Base-by-base conservation (phyloP, 1,140 invertebrate genomes). In the Cepaea nemoralis region DNA sequence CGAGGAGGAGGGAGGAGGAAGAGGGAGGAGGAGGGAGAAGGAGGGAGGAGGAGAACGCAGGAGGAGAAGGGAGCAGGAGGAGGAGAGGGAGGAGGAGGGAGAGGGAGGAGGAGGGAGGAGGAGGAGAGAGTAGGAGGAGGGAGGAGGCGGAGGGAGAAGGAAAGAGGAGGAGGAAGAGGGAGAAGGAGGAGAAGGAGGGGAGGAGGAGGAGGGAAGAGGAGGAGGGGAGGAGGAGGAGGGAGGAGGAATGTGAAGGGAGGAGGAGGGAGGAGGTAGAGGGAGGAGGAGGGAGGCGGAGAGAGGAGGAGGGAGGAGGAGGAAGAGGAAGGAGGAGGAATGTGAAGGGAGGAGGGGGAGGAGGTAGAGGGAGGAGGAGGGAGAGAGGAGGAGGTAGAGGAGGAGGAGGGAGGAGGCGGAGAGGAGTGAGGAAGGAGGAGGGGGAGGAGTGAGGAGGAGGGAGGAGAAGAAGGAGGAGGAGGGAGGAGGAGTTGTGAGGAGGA, bases 241-340 rank as follows among this genome's bases (percentile, higher is more conserved):
- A 55, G 50, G n/a, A n/a, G n/a, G n/a, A n/a, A n/a, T n/a, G n/a
- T n/a, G n/a, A n/a, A n/a, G n/a, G n/a, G n/a, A n/a, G n/a, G n/a
- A n/a, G n/a, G n/a, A n/a, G n/a, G n/a, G n/a, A n/a, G n/a, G n/a
- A n/a, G n/a, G n/a, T n/a, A n/a, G n/a, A n/a, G n/a, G n/a, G n/a
- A n/a, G n/a, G n/a, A n/a, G n/a, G n/a, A n/a, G n/a, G n/a, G n/a
- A n/a, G 50, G n/a, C 14, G n/a, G 50, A 55, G 50, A 55, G 50
- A 55, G 50, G n/a, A n/a, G n/a, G n/a, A 55, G 50, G n/a, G n/a
- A 55, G 50, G n/a, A 55, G n/a, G 50, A 55, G 50, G n/a, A n/a
- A 55, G 50, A 55, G n/a, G n/a, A n/a, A n/a, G n/a, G n/a, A n/a
- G n/a, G n/a, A n/a, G n/a, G n/a, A n/a, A n/a, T n/a, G n/a, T n/a